Conservation (phyloP, 1,140 invertebrate genomes). For the Colletes gigas region DNA sequence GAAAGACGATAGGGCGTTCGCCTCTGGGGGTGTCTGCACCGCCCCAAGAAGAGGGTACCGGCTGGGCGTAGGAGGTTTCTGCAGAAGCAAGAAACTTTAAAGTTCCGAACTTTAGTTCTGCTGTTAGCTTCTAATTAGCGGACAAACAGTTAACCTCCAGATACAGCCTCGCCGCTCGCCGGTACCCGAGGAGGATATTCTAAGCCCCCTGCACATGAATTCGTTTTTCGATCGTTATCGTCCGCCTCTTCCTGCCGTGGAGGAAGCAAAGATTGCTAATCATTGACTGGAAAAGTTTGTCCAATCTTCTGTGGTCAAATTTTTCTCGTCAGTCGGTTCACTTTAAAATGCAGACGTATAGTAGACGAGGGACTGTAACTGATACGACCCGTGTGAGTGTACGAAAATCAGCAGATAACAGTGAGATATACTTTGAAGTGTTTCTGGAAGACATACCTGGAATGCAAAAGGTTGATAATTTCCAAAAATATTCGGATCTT, state of each 20-base stretch:
- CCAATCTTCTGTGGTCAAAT: background rate
- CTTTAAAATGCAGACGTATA: too few relatives aligned
- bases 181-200: constrained; percentile 46
- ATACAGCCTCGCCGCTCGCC: constrained; percentile 59
- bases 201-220: constrained; percentile 34
- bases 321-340: background rate
- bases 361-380: too few relatives aligned
- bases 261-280: background rate
- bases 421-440: too few relatives aligned
- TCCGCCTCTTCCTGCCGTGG: background rate
- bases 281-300: background rate
- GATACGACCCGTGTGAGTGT: too few relatives aligned
- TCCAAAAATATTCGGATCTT: too few relatives aligned
- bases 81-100: constrained; percentile 78
- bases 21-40: constrained; percentile 54
- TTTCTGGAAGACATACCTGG: too few relatives aligned
- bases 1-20: constrained; percentile 48
- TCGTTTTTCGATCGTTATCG: constrained; percentile 36
- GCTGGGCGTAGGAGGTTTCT: constrained; percentile 64
- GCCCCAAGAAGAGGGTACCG: constrained; percentile 45
- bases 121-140: constrained; percentile 81
- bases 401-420: too few relatives aligned
- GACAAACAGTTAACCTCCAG: constrained; percentile 77
- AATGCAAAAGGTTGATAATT: too few relatives aligned
- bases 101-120: constrained; percentile 77